These are phyloP conservation scores for Salmo trutta DNA, from an alignment of 2,797 vertebrate species.

Conservation along the genomic window DNA sequence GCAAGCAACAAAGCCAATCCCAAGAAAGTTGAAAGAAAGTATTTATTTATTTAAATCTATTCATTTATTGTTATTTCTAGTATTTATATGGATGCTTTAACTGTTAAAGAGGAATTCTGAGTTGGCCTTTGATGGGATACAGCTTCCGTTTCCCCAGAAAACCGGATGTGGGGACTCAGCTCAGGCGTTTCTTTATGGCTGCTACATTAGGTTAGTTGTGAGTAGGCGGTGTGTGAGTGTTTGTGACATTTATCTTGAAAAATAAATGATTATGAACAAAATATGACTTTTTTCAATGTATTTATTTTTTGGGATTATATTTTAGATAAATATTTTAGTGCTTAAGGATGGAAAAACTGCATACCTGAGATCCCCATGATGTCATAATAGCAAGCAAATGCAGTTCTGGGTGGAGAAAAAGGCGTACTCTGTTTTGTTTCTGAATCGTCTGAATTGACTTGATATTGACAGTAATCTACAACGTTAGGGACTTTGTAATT, in stretches of 20 bases:
- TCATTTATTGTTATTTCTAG: constrained; percentile 75
- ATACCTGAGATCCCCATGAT: not conserved
- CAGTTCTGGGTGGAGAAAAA: too few relatives aligned
- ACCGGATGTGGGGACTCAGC: too few relatives aligned
- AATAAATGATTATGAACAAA: constrained; percentile 51
- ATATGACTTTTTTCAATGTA: not conserved
- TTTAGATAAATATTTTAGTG: not conserved
- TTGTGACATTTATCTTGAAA: constrained; percentile 47
- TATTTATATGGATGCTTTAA: constrained; percentile 71
- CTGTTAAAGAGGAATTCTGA: constrained; percentile 30
- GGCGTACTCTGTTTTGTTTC: too few relatives aligned
- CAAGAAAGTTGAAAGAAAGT: constrained; percentile 33
- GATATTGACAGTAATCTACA: too few relatives aligned
- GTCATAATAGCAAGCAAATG: too few relatives aligned
- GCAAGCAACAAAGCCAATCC: constrained; percentile 42
- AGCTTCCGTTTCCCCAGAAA: too few relatives aligned
- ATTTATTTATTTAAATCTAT: constrained; percentile 83
- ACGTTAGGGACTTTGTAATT: too few relatives aligned
- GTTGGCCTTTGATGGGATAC: constrained; percentile 10
- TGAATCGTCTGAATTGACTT: too few relatives aligned
- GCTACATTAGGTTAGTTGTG: too few relatives aligned
- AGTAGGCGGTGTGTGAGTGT: constrained; percentile 1
- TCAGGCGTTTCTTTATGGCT: too few relatives aligned
- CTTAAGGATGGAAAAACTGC: not conserved
- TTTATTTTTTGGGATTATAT: constrained; percentile 15